Conservation (phyloP, 2,113 vertebrate species). For the Pygoscelis antarcticus region DNA sequence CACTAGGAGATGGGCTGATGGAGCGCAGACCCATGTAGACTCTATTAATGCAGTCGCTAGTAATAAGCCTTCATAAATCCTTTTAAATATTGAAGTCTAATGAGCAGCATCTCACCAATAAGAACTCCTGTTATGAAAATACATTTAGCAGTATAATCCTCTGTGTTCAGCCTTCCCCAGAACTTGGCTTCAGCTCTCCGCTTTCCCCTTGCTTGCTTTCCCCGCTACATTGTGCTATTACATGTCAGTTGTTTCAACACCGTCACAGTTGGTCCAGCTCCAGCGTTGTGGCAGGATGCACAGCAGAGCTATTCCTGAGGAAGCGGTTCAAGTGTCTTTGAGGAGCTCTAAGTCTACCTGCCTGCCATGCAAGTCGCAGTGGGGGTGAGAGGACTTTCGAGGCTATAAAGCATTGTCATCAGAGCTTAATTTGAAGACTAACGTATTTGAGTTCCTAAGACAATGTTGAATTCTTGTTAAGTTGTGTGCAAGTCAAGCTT, state of each 20-base stretch:
- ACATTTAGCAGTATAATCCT: neutral
- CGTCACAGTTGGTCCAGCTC: neutral
- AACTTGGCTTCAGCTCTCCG: neutral
- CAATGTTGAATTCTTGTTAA: neutral
- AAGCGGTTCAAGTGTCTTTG: neutral
- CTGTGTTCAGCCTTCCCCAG: neutral
- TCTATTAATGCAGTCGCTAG: neutral
- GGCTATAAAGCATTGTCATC: neutral
- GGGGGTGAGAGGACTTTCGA: neutral
- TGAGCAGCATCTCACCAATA: neutral
- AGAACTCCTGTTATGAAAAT: neutral
- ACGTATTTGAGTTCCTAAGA: neutral
- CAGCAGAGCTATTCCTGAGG: neutral
- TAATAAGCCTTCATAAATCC: neutral
- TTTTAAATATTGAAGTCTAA: slow-evolving; percentile 2
- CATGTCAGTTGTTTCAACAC: fast-evolving
- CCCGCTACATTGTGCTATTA: fast-evolving
- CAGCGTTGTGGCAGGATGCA: neutral
- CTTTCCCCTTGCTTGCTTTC: neutral
- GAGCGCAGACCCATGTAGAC: neutral
- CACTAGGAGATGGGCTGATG: neutral
- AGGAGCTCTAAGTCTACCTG: neutral
- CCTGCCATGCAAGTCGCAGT: neutral
- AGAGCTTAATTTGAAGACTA: neutral
- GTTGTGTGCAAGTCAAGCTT: neutral